Percentiles rank a stretch among this genome's conserved stretches.
These are phyloP conservation scores for Apis dorsata DNA, from an alignment of 1,140 invertebrate genomes.

Conservation along the genomic window DNA sequence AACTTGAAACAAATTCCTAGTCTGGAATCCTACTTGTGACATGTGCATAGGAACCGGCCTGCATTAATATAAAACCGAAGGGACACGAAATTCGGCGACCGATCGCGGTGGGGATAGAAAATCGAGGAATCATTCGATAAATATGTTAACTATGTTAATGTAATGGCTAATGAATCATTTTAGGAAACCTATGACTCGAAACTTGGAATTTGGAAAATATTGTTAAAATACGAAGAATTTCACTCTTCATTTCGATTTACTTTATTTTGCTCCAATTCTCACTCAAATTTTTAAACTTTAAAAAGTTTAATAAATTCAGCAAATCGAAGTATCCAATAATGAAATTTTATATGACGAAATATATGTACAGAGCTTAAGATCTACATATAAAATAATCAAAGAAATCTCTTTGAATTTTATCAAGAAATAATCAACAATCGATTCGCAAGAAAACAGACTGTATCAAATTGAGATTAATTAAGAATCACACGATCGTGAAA, in stretches of 20 bases:
- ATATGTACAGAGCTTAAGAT: too few relatives aligned
- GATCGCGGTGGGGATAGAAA: not conserved
- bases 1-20: slow-evolving; percentile 54
- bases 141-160: not conserved
- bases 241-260: too few relatives aligned
- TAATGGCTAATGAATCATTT: too few relatives aligned
- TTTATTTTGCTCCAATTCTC: too few relatives aligned
- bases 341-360: too few relatives aligned
- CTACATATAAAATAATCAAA: too few relatives aligned
- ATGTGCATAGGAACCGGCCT: slow-evolving; percentile 14
- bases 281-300: too few relatives aligned
- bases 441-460: not conserved
- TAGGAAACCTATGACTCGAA: too few relatives aligned
- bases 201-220: too few relatives aligned
- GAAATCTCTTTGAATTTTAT: not conserved
- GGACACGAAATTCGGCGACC: not conserved
- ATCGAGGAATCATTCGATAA: slow-evolving; percentile 4
- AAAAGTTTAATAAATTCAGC: too few relatives aligned
- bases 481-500: not conserved
- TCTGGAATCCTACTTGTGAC: slow-evolving; percentile 38
- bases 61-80: slow-evolving; percentile 36
- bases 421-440: not conserved
- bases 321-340: too few relatives aligned
- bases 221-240: too few relatives aligned
- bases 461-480: not conserved